These are phyloP conservation scores for Apamea sordens DNA, from an alignment of 2,888 invertebrate species.

Conservation along the genomic window DNA sequence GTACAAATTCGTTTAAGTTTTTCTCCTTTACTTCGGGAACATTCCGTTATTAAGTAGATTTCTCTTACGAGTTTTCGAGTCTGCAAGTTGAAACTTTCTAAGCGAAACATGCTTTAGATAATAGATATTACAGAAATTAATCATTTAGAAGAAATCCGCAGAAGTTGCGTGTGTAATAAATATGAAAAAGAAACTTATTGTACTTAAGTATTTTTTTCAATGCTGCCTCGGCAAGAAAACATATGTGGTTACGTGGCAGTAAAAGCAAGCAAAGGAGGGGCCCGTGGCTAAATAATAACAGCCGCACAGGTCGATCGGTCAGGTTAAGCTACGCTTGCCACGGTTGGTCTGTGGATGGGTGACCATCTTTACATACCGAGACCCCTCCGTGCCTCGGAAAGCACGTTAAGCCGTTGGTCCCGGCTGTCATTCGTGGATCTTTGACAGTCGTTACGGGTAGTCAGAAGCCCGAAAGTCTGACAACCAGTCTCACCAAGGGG, in stretches of 20 bases:
- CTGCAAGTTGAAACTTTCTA: constrained; percentile 25
- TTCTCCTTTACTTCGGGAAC: constrained; percentile 43
- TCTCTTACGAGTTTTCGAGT: constrained; percentile 43
- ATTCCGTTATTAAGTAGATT: constrained; percentile 52
- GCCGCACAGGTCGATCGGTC: too few species aligned
- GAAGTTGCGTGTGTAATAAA: neutral
- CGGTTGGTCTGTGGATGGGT: too few species aligned
- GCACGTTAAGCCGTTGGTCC: too few species aligned
- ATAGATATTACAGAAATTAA: constrained; percentile 1
- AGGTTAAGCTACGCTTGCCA: too few species aligned
- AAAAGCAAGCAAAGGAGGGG: too few species aligned
- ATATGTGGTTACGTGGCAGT: neutral
- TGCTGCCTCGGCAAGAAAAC: neutral
- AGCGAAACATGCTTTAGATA: constrained; percentile 3
- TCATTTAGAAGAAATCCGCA: neutral
- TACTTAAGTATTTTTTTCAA: neutral
- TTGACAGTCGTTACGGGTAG: too few species aligned
- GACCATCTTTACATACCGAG: too few species aligned
- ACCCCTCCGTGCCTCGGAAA: too few species aligned
- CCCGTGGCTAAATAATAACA: too few species aligned
- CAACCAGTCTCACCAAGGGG: too few species aligned
- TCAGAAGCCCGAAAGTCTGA: too few species aligned
- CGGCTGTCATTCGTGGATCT: too few species aligned
- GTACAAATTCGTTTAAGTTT: constrained; percentile 59
- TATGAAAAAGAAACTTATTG: neutral